A percentile compares a stretch with the other conserved stretches of the same genome.
phyloP scores from a whole-genome alignment of 2,113 vertebrate species.

The Syngnathus floridae region DNA sequence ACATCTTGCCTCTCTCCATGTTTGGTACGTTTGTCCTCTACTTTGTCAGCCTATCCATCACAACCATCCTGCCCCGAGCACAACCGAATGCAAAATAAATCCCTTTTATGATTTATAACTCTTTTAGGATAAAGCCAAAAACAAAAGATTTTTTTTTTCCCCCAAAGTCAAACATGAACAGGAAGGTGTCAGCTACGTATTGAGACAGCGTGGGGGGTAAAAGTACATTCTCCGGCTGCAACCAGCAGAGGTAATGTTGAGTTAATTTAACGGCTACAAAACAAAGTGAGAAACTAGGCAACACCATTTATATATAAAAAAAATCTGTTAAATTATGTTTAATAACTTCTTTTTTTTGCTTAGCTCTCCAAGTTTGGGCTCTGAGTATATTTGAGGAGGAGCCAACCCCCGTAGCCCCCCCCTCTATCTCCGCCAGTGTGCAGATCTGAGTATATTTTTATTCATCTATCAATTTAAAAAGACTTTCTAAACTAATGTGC shows the following conservation, averaged over 20 bases:
- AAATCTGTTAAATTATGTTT: too few species aligned
- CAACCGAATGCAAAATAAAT: slow-evolving; percentile 49
- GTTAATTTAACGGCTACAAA: neutral
- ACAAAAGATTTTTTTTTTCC: slow-evolving; percentile 37
- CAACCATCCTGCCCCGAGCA: slow-evolving; percentile 42
- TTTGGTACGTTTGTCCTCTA: slow-evolving; percentile 48
- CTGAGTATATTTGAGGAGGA: too few species aligned
- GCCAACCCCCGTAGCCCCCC: too few species aligned
- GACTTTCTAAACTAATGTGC: neutral
- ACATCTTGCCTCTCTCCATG: slow-evolving; percentile 21
- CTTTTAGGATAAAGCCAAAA: slow-evolving; percentile 45
- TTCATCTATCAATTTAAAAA: neutral
- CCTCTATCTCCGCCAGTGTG: too few species aligned
- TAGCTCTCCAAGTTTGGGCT: too few species aligned
- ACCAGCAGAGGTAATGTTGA: neutral
- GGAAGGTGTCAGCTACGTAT: neutral
- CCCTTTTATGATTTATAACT: slow-evolving; percentile 56
- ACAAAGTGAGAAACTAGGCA: neutral
- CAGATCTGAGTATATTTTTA: too few species aligned
- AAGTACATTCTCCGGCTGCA: neutral
- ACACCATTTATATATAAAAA: too few species aligned
- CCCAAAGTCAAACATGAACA: slow-evolving; percentile 5
- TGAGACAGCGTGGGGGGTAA: too few species aligned
- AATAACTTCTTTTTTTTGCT: too few species aligned
- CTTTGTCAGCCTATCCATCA: slow-evolving; percentile 53